Evolutionary conservation across 1,140 invertebrate species (phyloP).

Genomic region (Drosophila nasuta): DNA sequence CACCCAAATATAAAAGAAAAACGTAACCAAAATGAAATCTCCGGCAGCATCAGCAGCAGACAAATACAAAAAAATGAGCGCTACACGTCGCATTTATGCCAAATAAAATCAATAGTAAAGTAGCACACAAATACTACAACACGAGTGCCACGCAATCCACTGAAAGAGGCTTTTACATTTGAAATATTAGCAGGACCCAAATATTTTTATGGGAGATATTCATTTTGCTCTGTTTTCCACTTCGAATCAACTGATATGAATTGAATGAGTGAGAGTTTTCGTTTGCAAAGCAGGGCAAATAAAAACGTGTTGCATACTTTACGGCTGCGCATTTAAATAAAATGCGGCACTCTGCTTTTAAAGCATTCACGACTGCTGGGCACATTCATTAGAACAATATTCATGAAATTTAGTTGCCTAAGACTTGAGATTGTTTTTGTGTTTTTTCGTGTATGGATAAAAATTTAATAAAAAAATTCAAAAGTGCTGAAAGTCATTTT

Average conservation of each 20-base stretch:
- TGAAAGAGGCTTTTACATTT: conserved; percentile 49
- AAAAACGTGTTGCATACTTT: conserved; percentile 50
- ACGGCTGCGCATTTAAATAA: conserved; percentile 40
- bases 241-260: conserved; percentile 8
- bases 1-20: conserved; percentile 56
- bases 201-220: conserved; percentile 46
- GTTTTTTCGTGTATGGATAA: too few relatives aligned
- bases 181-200: conserved; percentile 73
- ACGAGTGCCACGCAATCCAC: conserved; percentile 28
- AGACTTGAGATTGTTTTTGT: too few relatives aligned
- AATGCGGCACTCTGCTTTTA: conserved; percentile 21
- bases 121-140: conserved; percentile 51
- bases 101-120: conserved; percentile 81
- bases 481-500: too few relatives aligned
- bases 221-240: conserved; percentile 14
- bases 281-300: conserved; percentile 10
- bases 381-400: not conserved
- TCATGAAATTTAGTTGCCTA: too few relatives aligned
- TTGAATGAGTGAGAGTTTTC: conserved; percentile 14
- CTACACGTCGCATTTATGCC: conserved; percentile 72
- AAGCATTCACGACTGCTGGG: conserved; percentile 21
- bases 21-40: conserved; percentile 40
- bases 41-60: conserved; percentile 20
- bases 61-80: conserved; percentile 46
- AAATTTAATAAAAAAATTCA: too few relatives aligned